These are phyloP conservation scores for Branchipolynoe longqiensis DNA, from an alignment of 2,888 invertebrate species.

Conservation along the genomic window DNA sequence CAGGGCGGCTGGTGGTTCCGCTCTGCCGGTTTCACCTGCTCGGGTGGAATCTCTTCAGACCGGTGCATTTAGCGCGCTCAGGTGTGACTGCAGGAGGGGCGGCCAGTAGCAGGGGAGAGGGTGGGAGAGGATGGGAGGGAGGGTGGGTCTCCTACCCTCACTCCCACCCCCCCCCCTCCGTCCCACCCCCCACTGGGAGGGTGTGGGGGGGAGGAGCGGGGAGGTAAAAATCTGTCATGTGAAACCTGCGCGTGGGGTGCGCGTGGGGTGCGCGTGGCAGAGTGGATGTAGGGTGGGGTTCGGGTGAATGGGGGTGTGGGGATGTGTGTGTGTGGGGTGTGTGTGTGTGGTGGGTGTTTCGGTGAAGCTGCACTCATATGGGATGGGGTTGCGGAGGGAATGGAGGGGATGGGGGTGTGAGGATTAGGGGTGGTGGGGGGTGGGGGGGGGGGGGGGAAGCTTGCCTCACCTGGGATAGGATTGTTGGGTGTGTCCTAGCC, in stretches of 20 bases:
- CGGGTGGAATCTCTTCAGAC: conserved; percentile 26
- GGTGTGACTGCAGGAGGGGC: conserved; percentile 31
- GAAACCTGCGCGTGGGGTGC: conserved; percentile 35
- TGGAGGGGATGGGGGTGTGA: too few species aligned
- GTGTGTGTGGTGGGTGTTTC: too few species aligned
- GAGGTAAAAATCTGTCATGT: conserved; percentile 55
- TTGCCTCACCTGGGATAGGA: too few species aligned
- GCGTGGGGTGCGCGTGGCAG: conserved; percentile 16
- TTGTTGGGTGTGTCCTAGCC: too few species aligned
- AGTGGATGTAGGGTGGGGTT: conserved; percentile 19
- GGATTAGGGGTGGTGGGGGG: too few species aligned
- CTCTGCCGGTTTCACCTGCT: conserved; percentile 42
- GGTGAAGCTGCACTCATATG: too few species aligned
- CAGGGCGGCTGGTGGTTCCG: neutral
- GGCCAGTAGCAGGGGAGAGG: neutral
- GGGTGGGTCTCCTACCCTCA: too few species aligned
- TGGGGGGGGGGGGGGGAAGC: neutral
- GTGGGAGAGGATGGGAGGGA: neutral
- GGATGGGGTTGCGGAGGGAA: too few species aligned
- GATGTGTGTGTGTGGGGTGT: too few species aligned
- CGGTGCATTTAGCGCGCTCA: conserved; percentile 39
- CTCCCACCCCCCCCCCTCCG: too few species aligned
- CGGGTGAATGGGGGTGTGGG: too few species aligned
- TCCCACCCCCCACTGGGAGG: too few species aligned
- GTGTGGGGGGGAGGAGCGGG: neutral